Conservation (phyloP, 2,113 vertebrate genomes). For the Mirounga angustirostris region DNA sequence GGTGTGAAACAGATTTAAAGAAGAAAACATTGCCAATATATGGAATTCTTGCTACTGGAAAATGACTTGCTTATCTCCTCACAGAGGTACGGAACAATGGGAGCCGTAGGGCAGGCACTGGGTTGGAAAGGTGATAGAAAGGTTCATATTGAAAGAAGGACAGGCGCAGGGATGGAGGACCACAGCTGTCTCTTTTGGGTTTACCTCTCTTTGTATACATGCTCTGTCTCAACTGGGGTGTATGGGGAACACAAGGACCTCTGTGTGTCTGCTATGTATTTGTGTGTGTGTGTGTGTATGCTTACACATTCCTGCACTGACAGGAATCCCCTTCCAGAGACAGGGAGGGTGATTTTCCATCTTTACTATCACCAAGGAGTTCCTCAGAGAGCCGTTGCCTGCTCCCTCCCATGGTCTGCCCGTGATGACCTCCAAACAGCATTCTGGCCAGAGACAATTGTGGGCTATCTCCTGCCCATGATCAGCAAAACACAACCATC, state of each 20-base stretch:
- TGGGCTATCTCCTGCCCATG: constrained; percentile 70
- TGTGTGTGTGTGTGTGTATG: background rate
- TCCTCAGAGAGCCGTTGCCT: constrained; percentile 10
- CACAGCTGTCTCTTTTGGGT: background rate
- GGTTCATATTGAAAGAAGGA: background rate
- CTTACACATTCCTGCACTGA: background rate
- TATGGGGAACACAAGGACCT: background rate
- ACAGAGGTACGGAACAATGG: background rate
- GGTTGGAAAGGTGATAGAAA: background rate
- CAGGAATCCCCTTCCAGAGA: background rate
- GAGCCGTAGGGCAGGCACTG: background rate
- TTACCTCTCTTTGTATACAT: background rate
- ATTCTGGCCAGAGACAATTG: constrained; percentile 78
- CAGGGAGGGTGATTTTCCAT: constrained; percentile 47
- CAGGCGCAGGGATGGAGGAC: background rate
- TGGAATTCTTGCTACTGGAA: background rate
- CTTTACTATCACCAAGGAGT: constrained; percentile 57
- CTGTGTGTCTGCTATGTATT: background rate
- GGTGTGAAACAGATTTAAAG: background rate
- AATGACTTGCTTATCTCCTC: background rate
- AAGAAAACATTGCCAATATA: background rate
- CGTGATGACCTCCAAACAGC: constrained; percentile 60
- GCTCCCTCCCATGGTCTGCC: constrained; percentile 61
- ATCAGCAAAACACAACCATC: constrained; percentile 82
- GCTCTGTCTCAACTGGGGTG: background rate